These are phyloP conservation scores for Ascaphus truei DNA, from an alignment of 2,113 vertebrate species.

Conservation along the genomic window DNA sequence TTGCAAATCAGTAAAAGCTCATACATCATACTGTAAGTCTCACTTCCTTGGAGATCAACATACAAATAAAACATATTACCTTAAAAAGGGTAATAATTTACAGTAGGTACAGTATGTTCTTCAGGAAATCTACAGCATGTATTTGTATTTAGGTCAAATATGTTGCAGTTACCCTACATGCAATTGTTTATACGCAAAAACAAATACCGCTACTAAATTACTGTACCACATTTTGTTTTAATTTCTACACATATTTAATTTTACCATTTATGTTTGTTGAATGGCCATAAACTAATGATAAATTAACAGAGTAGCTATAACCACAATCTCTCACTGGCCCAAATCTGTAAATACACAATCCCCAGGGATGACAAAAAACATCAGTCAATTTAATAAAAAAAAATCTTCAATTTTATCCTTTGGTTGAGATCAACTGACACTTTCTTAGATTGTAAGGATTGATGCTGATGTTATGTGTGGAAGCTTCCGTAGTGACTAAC, in stretches of 20 bases:
- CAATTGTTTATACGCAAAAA: too few species aligned
- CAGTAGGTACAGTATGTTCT: too few species aligned
- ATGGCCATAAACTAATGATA: background rate
- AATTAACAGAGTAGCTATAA: background rate
- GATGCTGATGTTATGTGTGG: slow-evolving; percentile 5
- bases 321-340: background rate
- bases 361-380: background rate
- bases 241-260: too few species aligned
- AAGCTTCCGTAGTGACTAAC: slow-evolving; percentile 3
- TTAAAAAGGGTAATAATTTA: too few species aligned
- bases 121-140: too few species aligned
- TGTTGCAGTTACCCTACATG: too few species aligned
- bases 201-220: too few species aligned
- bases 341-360: background rate
- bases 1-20: too few species aligned
- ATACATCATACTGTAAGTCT: too few species aligned
- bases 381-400: background rate
- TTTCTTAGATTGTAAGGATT: slow-evolving; percentile 6
- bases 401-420: slow-evolving; percentile 9
- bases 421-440: slow-evolving; percentile 11
- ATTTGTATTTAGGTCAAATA: too few species aligned
- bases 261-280: background rate
- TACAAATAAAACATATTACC: too few species aligned
- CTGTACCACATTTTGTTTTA: background rate
- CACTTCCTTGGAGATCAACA: too few species aligned